These are phyloP conservation scores for Macroglossus sobrinus DNA, from an alignment of 2,113 vertebrate species.

Conservation along the genomic window DNA sequence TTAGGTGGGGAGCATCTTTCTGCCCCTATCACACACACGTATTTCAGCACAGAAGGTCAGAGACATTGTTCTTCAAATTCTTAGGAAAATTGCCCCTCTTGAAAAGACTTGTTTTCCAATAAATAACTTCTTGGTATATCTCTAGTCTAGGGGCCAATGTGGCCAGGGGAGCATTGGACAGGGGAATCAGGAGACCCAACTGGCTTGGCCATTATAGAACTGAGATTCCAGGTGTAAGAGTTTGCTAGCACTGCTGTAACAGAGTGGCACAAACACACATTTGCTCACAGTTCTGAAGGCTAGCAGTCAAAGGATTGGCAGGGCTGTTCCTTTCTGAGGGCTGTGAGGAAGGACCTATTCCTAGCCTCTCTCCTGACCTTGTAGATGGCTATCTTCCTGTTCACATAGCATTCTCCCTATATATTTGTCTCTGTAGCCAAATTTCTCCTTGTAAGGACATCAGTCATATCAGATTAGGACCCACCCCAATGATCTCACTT, in stretches of 20 bases:
- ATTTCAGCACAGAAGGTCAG: background rate
- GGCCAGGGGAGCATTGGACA: background rate
- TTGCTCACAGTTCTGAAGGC: background rate
- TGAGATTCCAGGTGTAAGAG: background rate
- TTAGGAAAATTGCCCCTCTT: background rate
- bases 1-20: background rate
- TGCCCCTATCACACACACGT: background rate
- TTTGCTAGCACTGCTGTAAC: background rate
- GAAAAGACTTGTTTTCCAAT: background rate
- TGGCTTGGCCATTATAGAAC: background rate
- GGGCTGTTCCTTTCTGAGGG: background rate
- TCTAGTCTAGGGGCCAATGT: background rate
- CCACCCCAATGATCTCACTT: background rate
- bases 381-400: accelerated
- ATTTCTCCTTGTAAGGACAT: background rate
- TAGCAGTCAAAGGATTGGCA: background rate
- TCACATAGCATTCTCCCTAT: background rate
- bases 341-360: background rate
- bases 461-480: background rate
- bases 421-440: background rate
- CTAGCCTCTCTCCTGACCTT: background rate
- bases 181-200: background rate
- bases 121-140: background rate
- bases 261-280: background rate
- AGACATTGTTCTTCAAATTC: background rate